Evolutionary conservation across 1,140 invertebrate species (phyloP).

Genomic region (Goniozus legneri): DNA sequence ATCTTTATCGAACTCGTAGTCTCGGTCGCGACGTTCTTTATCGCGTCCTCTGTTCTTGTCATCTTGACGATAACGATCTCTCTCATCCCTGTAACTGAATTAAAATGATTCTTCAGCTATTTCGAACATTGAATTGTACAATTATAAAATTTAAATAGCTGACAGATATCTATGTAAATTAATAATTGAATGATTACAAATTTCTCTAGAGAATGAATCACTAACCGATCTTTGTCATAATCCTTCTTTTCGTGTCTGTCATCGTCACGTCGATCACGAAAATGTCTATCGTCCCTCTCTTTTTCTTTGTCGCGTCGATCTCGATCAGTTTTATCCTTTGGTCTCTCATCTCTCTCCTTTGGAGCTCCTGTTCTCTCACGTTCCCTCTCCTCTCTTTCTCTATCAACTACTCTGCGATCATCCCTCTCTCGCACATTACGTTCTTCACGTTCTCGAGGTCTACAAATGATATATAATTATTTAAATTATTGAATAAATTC

Average conservation of each 20-base stretch:
- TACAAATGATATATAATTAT: conserved; percentile 11
- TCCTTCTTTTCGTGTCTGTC: conserved; percentile 40
- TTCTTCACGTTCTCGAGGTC: conserved; percentile 35
- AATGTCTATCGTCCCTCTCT: conserved; percentile 41
- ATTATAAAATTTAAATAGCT: conserved; percentile 1
- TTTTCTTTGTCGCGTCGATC: conserved; percentile 46
- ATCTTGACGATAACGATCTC: conserved; percentile 39
- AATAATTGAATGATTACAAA: not conserved
- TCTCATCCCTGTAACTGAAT: conserved; percentile 44
- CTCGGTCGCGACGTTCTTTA: conserved; percentile 31
- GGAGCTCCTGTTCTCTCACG: conserved; percentile 8
- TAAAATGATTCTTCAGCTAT: conserved; percentile 3
- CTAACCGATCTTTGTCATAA: conserved; percentile 46
- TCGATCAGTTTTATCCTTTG: conserved; percentile 43
- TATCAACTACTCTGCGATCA: conserved; percentile 25
- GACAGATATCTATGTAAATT: not conserved
- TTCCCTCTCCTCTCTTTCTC: conserved; percentile 32
- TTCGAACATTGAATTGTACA: no score
- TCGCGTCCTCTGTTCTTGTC: conserved; percentile 39
- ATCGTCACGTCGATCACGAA: conserved; percentile 39
- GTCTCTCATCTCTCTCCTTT: conserved; percentile 37
- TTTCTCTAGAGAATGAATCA: not conserved
- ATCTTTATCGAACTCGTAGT: conserved; percentile 29
- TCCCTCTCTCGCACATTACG: conserved; percentile 43
- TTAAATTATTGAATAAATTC: not conserved